These are phyloP conservation scores for Percina caprodes DNA, from an alignment of 2,113 vertebrate genomes.

Conservation along the genomic window DNA sequence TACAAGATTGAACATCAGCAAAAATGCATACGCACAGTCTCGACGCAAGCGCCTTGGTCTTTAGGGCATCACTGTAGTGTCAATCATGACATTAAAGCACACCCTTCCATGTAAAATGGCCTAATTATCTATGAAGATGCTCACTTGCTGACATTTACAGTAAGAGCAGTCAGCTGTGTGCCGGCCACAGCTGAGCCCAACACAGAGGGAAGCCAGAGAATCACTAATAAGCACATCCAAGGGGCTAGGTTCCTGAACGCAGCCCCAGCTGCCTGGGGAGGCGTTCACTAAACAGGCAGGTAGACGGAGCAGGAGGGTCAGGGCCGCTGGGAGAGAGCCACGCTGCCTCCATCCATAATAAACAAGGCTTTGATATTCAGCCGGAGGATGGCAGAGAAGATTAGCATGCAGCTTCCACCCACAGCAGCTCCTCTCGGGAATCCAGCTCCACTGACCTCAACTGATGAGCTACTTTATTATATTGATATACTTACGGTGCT, in stretches of 20 bases:
- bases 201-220: conserved; percentile 20
- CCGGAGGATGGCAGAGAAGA: conserved; percentile 33
- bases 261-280: conserved; percentile 17
- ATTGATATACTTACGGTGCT: conserved; percentile 39
- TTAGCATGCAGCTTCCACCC: conserved; percentile 43
- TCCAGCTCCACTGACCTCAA: conserved; percentile 43
- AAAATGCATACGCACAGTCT: too few species aligned
- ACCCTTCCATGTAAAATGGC: too few species aligned
- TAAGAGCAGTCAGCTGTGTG: neutral
- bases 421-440: conserved; percentile 26
- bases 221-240: conserved; percentile 38
- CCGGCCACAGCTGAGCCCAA: conserved; percentile 18
- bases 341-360: conserved; percentile 39
- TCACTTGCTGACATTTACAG: conserved; percentile 46
- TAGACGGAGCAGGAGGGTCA: conserved; percentile 18
- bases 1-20: too few species aligned
- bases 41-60: too few species aligned
- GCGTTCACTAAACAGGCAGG: conserved; percentile 34
- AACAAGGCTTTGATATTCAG: conserved; percentile 41
- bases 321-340: conserved; percentile 22
- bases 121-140: neutral
- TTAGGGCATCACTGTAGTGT: too few species aligned
- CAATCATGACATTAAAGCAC: too few species aligned
- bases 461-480: conserved; percentile 52
- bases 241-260: conserved; percentile 7